phyloP scores from a whole-genome alignment of 1,140 invertebrate species.

The Zaprionus nigranus region DNA sequence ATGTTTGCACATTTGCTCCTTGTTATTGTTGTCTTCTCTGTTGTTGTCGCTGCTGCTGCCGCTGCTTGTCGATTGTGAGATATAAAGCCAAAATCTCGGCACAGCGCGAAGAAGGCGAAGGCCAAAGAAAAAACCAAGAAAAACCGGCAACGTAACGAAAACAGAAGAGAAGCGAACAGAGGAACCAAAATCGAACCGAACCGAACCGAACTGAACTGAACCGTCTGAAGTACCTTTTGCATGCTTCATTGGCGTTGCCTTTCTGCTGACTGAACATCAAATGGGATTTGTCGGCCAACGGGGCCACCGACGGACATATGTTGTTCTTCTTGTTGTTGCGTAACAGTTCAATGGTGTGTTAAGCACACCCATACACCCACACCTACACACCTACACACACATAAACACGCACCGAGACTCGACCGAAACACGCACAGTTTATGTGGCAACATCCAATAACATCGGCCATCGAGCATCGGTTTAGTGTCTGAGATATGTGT shows the following conservation, averaged over 20 bases:
- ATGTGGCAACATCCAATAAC: slow-evolving; percentile 69
- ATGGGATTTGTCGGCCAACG: slow-evolving; percentile 73
- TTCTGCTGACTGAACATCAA: slow-evolving; percentile 83
- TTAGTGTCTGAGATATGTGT: slow-evolving; percentile 52
- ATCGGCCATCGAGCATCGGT: slow-evolving; percentile 55
- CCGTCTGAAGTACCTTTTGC: slow-evolving; percentile 70
- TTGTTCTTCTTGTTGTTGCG: slow-evolving; percentile 61
- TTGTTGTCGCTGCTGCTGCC: slow-evolving; percentile 18
- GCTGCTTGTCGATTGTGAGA: slow-evolving; percentile 73
- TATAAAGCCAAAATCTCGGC: slow-evolving; percentile 81
- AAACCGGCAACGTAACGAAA: not conserved
- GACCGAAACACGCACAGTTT: slow-evolving; percentile 49
- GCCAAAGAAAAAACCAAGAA: slow-evolving; percentile 5
- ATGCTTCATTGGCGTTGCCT: slow-evolving; percentile 82
- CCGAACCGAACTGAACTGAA: not conserved
- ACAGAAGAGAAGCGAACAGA: not conserved
- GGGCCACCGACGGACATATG: slow-evolving; percentile 66
- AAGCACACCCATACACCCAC: slow-evolving; percentile 58
- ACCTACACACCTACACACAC: slow-evolving; percentile 16
- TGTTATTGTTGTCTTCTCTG: slow-evolving; percentile 43
- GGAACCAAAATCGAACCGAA: not conserved
- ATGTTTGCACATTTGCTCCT: slow-evolving; percentile 80
- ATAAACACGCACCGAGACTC: slow-evolving; percentile 10
- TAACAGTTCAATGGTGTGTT: slow-evolving; percentile 80
- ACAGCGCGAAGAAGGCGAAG: slow-evolving; percentile 19